A percentile compares a stretch with the other conserved stretches of the same genome.
Conservation (phyloP, 2,113 vertebrate species). For the Hemichromis elongatus region DNA sequence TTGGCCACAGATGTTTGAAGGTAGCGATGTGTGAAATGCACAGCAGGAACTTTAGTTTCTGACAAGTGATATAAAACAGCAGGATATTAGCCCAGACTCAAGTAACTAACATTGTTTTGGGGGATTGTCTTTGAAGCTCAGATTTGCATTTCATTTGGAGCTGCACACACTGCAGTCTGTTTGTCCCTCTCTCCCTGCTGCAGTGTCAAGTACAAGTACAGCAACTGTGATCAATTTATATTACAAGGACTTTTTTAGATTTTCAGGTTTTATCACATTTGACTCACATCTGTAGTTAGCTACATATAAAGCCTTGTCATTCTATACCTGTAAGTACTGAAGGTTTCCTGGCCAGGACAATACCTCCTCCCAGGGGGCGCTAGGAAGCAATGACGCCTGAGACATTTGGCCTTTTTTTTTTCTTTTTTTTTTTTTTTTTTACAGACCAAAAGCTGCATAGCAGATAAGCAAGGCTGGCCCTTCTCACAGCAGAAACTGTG, state of each 20-base stretch:
- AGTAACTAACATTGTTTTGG: not conserved
- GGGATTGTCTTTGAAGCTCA: not conserved
- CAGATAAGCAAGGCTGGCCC: conserved; percentile 64
- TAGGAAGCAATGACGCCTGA: conserved; percentile 70
- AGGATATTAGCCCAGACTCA: not conserved
- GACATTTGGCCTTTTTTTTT: conserved; percentile 60
- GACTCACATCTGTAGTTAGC: conserved; percentile 66
- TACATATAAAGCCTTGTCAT: conserved; percentile 68
- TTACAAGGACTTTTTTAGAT: conserved; percentile 2
- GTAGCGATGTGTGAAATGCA: not conserved
- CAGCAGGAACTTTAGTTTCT: not conserved
- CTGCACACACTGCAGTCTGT: not conserved
- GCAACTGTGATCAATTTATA: not conserved
- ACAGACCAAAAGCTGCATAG: conserved; percentile 52
- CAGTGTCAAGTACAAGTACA: not conserved
- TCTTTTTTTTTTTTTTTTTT: too few species aligned
- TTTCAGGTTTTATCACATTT: conserved; percentile 20
- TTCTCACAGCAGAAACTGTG: conserved; percentile 58
- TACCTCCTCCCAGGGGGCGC: conserved; percentile 67
- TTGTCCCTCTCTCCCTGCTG: not conserved
- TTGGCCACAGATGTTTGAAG: not conserved
- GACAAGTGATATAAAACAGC: not conserved
- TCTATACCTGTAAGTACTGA: conserved; percentile 66
- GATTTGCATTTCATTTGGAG: not conserved
- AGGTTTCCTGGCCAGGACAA: conserved; percentile 66